Conservation (phyloP, 2,797 vertebrate genomes). For the Loris lydekkerianus region DNA sequence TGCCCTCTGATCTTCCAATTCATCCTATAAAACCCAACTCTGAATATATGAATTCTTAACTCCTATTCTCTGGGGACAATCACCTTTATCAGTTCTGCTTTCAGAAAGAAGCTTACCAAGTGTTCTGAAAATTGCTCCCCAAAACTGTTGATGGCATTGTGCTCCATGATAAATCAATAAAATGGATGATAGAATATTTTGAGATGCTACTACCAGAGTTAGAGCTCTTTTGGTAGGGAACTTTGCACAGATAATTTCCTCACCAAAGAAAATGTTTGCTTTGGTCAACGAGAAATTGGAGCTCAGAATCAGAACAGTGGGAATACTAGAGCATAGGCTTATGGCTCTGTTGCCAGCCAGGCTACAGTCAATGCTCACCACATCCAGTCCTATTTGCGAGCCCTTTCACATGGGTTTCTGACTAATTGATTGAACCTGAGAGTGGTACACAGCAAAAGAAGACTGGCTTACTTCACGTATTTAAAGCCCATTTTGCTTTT, state of each 20-base stretch:
- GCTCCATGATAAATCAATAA: slow-evolving; percentile 64
- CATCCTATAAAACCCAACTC: neutral
- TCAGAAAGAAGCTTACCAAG: slow-evolving; percentile 58
- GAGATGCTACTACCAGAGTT: neutral
- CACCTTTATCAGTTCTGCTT: slow-evolving; percentile 5
- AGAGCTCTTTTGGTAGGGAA: neutral
- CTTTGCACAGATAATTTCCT: neutral
- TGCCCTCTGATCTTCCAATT: neutral
- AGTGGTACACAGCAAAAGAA: neutral
- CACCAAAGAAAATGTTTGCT: slow-evolving; percentile 14
- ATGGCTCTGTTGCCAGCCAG: slow-evolving; percentile 6
- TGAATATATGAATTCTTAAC: neutral
- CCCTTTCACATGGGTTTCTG: slow-evolving; percentile 22
- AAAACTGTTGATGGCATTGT: slow-evolving; percentile 14
- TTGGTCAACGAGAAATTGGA: slow-evolving; percentile 45
- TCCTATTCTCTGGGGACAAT: neutral
- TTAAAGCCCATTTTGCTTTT: neutral
- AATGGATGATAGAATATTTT: slow-evolving; percentile 25
- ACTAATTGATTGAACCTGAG: slow-evolving; percentile 10
- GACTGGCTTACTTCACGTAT: neutral
- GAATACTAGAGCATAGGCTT: neutral
- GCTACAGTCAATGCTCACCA: neutral
- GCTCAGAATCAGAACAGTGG: neutral
- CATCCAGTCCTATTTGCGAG: neutral
- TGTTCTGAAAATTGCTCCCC: slow-evolving; percentile 61